phyloP scores from a whole-genome alignment of 1,140 invertebrate species.

The Halictus rubicundus region DNA sequence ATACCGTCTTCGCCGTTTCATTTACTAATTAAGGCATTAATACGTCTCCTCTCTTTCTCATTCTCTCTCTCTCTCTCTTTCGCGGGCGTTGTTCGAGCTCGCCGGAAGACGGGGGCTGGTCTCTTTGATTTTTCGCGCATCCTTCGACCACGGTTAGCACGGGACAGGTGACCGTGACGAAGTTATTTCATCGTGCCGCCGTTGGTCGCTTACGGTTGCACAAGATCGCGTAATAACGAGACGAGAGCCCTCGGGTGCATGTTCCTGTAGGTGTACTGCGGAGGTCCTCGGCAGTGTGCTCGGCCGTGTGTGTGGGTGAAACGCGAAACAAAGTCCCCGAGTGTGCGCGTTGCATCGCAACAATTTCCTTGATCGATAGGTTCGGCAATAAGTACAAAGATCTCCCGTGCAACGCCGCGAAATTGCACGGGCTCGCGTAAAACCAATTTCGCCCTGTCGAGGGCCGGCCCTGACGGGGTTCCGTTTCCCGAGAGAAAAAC shows the following conservation, averaged over 20 bases:
- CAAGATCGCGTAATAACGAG: slow-evolving; percentile 59
- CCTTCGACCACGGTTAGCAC: background rate
- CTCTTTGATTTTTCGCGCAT: background rate
- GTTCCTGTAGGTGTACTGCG: slow-evolving; percentile 19
- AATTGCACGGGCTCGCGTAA: background rate
- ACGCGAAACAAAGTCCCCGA: slow-evolving; percentile 24
- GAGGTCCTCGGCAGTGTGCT: slow-evolving; percentile 14
- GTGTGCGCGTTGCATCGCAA: slow-evolving; percentile 43
- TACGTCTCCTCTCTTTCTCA: too few species aligned
- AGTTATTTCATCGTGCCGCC: too few species aligned
- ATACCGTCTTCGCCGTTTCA: too few species aligned
- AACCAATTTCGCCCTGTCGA: too few species aligned
- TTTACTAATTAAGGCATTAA: too few species aligned
- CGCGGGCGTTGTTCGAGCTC: too few species aligned
- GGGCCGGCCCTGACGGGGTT: background rate
- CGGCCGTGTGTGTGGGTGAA: background rate
- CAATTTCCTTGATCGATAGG: slow-evolving; percentile 45
- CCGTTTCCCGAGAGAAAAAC: background rate
- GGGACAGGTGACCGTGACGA: too few species aligned
- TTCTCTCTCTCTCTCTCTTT: too few species aligned
- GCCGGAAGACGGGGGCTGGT: too few species aligned
- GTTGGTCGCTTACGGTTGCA: slow-evolving; percentile 52
- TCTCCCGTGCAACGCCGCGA: background rate
- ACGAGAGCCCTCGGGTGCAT: slow-evolving; percentile 1
- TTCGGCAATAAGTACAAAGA: slow-evolving; percentile 31